Evolutionary conservation across 35 echinoderm and acorn worm genomes (phyloP).

Genomic region (Heliocidaris erythrogramma): DNA sequence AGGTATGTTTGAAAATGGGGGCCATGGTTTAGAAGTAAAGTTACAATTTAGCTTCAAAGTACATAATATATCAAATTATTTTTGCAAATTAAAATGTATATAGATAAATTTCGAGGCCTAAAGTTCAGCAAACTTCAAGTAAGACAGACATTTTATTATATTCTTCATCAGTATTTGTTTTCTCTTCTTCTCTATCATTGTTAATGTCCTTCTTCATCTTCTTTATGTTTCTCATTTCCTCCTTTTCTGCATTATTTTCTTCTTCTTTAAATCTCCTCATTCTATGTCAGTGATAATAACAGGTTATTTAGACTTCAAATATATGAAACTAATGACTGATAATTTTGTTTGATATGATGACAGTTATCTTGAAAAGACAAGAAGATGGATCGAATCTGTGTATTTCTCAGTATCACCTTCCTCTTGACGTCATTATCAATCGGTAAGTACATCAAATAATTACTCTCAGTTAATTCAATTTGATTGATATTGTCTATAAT

Average conservation of each 20-base stretch:
- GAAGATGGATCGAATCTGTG: neutral
- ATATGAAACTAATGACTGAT: neutral
- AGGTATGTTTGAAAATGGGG: no score
- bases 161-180: no score
- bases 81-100: no score
- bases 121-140: no score
- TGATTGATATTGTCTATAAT: neutral
- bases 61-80: no score
- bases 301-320: neutral
- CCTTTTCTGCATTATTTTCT: neutral
- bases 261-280: neutral
- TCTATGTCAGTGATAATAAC: no score
- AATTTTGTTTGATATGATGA: neutral
- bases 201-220: no score
- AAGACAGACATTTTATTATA: no score
- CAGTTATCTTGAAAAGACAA: neutral
- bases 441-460: neutral
- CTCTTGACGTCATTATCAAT: neutral
- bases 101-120: no score
- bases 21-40: no score
- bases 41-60: no score
- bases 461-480: neutral
- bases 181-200: no score
- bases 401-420: neutral
- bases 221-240: neutral